A percentile compares a stretch with the other conserved stretches of the same genome.
These are phyloP conservation scores for Tetramorium simillimum DNA, from an alignment of 1,140 invertebrate species.

Conservation along the genomic window DNA sequence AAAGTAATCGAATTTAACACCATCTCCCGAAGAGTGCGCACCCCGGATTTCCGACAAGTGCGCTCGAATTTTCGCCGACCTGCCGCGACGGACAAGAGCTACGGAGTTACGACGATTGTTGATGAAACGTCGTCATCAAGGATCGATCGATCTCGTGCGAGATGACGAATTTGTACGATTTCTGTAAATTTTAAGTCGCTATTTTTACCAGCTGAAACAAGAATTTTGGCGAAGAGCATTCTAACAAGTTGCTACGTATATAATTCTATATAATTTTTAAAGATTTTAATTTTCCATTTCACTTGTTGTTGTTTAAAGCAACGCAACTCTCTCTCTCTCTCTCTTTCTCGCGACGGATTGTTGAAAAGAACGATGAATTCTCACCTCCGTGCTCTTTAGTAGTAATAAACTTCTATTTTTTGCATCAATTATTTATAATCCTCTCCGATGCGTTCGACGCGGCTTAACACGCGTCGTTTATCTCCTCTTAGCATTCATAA, in stretches of 20 bases:
- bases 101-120: conserved; percentile 53
- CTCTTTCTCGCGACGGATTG: not conserved
- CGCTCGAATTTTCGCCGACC: conserved; percentile 64
- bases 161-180: not conserved
- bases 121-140: conserved; percentile 67
- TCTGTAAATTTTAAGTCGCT: not conserved
- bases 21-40: conserved; percentile 75
- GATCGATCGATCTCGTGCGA: conserved; percentile 50
- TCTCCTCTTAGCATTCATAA: conserved; percentile 38
- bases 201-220: not conserved
- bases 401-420: conserved; percentile 14
- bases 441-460: not conserved
- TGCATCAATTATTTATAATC: conserved; percentile 43
- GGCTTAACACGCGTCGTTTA: conserved; percentile 11
- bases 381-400: not conserved
- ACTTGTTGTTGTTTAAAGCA: too few species aligned
- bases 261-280: not conserved
- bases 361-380: not conserved
- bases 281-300: not conserved
- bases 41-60: conserved; percentile 77
- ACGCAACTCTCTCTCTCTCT: too few species aligned
- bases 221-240: not conserved
- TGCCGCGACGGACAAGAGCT: conserved; percentile 51
- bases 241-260: not conserved
- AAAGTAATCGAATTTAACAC: conserved; percentile 85